These are phyloP conservation scores for Ceratosolen fusciceps DNA, from an alignment of 1,140 invertebrate genomes.

Conservation along the genomic window DNA sequence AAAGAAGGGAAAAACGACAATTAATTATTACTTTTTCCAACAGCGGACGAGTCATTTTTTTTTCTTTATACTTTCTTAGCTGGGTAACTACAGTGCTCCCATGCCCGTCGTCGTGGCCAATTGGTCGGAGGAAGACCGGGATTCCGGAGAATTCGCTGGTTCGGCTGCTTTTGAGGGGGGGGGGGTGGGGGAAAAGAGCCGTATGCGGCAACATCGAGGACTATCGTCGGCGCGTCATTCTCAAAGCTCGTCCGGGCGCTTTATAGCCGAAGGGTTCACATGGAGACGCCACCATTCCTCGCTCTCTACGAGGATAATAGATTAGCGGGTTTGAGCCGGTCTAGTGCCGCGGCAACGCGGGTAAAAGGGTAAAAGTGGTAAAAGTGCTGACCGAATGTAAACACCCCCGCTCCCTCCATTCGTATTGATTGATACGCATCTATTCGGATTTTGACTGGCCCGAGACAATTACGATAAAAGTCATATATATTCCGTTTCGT, in stretches of 20 bases:
- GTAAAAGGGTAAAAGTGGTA: too few relatives aligned
- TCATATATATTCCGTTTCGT: too few relatives aligned
- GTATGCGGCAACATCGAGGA: not conserved
- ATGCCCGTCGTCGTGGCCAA: too few relatives aligned
- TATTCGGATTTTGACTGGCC: too few relatives aligned
- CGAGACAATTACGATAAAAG: too few relatives aligned
- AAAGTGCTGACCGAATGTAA: constrained; percentile 41
- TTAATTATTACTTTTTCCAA: too few relatives aligned
- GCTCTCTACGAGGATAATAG: not conserved
- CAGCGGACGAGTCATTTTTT: too few relatives aligned
- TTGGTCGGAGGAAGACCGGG: not conserved
- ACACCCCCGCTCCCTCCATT: not conserved
- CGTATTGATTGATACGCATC: too few relatives aligned
- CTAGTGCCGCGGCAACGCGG: not conserved
- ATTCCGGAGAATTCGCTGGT: constrained; percentile 39
- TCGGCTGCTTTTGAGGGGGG: constrained; percentile 39
- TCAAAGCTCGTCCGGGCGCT: constrained; percentile 18
- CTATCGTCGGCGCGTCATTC: constrained; percentile 6
- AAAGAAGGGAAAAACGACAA: too few relatives aligned
- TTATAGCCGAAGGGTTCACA: not conserved
- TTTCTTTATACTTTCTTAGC: too few relatives aligned
- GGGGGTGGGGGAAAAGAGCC: too few relatives aligned
- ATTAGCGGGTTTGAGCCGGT: not conserved
- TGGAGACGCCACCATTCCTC: not conserved
- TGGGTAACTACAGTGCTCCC: too few relatives aligned